Percentiles rank a stretch among this genome's conserved stretches.
Evolutionary conservation across 64 coral and sea anemone species (phyloP).

Genomic region (Stichodactyla helianthus): DNA sequence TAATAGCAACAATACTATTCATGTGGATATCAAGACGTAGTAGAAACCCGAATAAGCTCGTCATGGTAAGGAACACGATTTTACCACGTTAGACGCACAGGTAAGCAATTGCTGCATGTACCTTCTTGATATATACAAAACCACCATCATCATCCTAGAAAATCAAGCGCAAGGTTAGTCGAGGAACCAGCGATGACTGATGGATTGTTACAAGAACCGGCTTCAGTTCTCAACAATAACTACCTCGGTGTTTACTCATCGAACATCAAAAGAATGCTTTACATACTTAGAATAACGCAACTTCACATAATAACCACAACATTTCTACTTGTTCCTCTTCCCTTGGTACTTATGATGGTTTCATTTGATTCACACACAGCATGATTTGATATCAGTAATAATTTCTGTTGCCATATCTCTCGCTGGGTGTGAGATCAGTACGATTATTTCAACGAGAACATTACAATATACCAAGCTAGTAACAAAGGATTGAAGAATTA

Average conservation of each 20-base stretch:
- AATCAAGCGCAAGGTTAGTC: neutral
- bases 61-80: neutral
- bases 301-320: neutral
- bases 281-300: slow-evolving; percentile 9
- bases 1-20: neutral
- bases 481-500: neutral
- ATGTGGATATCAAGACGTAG: neutral
- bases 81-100: neutral
- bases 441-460: neutral
- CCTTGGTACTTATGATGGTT: neutral
- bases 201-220: neutral
- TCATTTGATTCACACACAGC: neutral
- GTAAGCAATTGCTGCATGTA: neutral
- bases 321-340: neutral
- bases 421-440: too few relatives aligned
- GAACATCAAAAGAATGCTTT: neutral
- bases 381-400: neutral
- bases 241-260: neutral
- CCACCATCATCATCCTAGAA: neutral
- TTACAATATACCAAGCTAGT: neutral
- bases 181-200: neutral
- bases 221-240: neutral
- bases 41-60: neutral
- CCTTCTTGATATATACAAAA: neutral
- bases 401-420: too few relatives aligned